phyloP scores from a whole-genome alignment of 2,888 invertebrate genomes.

The Stomorhina lunata region DNA sequence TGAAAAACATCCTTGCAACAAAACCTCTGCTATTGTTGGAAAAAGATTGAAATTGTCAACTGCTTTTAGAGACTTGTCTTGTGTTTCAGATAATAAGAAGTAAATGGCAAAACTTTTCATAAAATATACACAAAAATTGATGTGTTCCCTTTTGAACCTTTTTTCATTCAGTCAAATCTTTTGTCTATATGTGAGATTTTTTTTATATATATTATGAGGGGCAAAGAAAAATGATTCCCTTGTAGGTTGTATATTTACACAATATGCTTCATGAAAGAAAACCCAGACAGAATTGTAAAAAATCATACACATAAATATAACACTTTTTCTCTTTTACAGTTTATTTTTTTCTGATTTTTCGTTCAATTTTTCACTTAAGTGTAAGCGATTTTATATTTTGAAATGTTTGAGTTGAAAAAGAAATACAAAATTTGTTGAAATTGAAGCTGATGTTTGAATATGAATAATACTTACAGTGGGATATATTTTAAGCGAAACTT shows the following conservation, averaged over 20 bases:
- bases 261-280: conserved; percentile 46
- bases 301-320: conserved; percentile 48
- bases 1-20: background rate
- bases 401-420: background rate
- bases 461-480: conserved; percentile 4
- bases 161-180: conserved; percentile 29
- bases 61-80: conserved; percentile 22
- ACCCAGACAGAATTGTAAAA: conserved; percentile 48
- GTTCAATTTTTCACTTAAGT: background rate
- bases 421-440: conserved; percentile 17
- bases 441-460: conserved; percentile 40
- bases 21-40: too few species aligned
- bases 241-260: conserved; percentile 59
- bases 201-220: background rate
- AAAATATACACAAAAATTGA: conserved; percentile 51
- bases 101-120: conserved; percentile 27
- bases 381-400: conserved; percentile 30
- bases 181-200: conserved; percentile 3
- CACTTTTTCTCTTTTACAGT: conserved; percentile 32
- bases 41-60: conserved; percentile 48
- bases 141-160: conserved; percentile 29
- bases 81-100: background rate
- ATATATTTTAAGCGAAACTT: too few species aligned
- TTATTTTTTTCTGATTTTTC: background rate
- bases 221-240: conserved; percentile 49